Base-by-base conservation (phyloP, 2,888 invertebrate genomes). In the Euzetes globulus region DNA sequence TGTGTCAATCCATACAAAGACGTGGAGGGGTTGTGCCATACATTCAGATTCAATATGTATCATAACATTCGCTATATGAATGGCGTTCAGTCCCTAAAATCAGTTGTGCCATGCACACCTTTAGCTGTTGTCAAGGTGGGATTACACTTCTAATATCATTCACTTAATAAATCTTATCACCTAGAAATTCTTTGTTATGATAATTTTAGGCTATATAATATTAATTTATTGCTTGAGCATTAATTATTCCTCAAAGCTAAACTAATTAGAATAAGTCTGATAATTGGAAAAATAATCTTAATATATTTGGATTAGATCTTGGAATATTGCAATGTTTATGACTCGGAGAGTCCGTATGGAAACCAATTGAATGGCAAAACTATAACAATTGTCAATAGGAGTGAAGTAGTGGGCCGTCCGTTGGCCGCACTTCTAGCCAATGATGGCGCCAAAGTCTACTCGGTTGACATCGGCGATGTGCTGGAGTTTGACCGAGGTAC, bases 1-100 rank as follows among this genome's bases (percentile, higher is more conserved):
- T 74, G 74, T 70, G 76, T 76, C 27, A 65, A 71, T 17, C 76
- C 76, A 47, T 74, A 27, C 25, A 76, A 76, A 76, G 76, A 76
- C 55, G 74, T 74, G 15, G 76, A 76, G 72, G 76, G 76, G 6
- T 45, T 76, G 25, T 76, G 74, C n/a, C 76, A 76, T 60, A 71
- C 50, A 9, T 76, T 58, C 58, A 41, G 76, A 22, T 76, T 76
- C 76, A 76, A 76, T 58, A 76, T 76, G 76, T 76, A 76, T 47
- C 74, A 72, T 27, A 76, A 76, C 37, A 74, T 74, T 19, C 22
- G 76, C 11, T 73, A 70, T 25, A 73, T 75, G 70, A 71, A 75
- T 72, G 75, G 70, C 22, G 60, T 70, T 19, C 65, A 73, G 27
- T 70, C 60, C 22, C 58, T 75, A 5, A 75, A 76, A 47, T 74